Base-by-base conservation (phyloP, 2,888 invertebrate genomes). In the Aphrophora alni region DNA sequence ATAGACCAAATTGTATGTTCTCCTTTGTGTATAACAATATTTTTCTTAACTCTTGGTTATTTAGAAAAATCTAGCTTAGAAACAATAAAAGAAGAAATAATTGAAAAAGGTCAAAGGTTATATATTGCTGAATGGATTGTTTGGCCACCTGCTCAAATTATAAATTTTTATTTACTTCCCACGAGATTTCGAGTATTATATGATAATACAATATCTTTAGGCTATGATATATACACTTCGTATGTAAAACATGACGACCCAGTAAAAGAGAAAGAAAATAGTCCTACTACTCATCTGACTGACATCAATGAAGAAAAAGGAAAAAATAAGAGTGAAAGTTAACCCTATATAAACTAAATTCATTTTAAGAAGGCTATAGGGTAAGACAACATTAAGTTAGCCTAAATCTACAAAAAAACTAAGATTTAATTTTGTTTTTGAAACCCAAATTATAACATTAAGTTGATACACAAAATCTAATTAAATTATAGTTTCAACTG, bases 101-200 rank as follows among this genome's bases (percentile, higher is more conserved):
- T 89, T 84, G 89, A 91, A 33, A 97, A 97, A 88, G 95, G 95
- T 25, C 92, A 92, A 90, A 92, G 90, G 84, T 89, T 98, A 14
- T 97, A 97, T 87, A 90, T 92, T 75, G 97, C 96, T 0, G 98
- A 98, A 87, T 97, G 97, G 95, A 87, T 95, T 7, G 92, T 98
- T 28, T 98, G 98, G 97, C 97, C 98, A 0, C 95, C 95, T 7
- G 97, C 97, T 0, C 98, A 98, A 88, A 90, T 96, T 69, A 90
- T 98, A n/a, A 98, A 98, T 88, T 98, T 98, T 89, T 96, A 94
- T 88, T 92, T 94, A 86, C 88, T 98, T 83, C 95, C 97, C 12
- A 92, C 94, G 10, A 92, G 90, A 85, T 97, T 92, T 87, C 91
- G 98, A 86, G 95, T 98, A 38, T 89, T 97, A 12, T 98, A 96